Base-by-base conservation (phyloP, 2,797 vertebrate species). In the Tamandua tetradactyla region DNA sequence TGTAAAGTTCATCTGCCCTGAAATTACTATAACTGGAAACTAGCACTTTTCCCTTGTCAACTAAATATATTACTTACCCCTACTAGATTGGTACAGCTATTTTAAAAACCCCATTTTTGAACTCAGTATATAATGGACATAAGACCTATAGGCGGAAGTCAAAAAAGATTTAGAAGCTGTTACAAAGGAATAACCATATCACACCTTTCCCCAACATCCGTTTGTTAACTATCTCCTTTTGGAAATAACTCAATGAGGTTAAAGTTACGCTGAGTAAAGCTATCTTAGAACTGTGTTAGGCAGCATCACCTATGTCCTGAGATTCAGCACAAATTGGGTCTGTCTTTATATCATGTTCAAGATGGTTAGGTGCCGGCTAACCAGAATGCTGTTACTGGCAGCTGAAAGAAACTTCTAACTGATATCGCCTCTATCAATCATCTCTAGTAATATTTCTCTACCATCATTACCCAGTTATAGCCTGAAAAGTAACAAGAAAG, bases 101-200 rank as follows among this genome's bases (percentile, higher is more conserved):
- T 96, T 66, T 96, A 83, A 7, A 90, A 87, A 42, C 90, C 20
- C 23, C 25, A 80, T 81, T 93, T 81, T 84, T 91, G 42, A 95
- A 94, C 80, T 78, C 25, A 40, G 37, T 61, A 18, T 85, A 27
- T 47, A 82, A 55, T 44, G 47, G 64, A 72, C 32, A 72, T 25
- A 72, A 82, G 30, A 79, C 79, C 9, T 80, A 1, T 20, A 72
- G 35, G 30, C 11, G 6, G 79, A 96, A 83, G 61, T 86, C 11
- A 92, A 91, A 95, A 52, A 75, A 74, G 27, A 82, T 75, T 83
- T 91, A 61, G 17, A 88, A 61, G 35, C n/a, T 59, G 61, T 69
- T 72, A 69, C 23, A 76, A 86, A 82, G 71, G 78, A 62, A 72
- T 47, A 37, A 82, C 49, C 27, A 92, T n/a, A 79, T 10, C 4